These are phyloP conservation scores for Xestia xanthographa DNA, from an alignment of 2,888 invertebrate species.

Conservation along the genomic window DNA sequence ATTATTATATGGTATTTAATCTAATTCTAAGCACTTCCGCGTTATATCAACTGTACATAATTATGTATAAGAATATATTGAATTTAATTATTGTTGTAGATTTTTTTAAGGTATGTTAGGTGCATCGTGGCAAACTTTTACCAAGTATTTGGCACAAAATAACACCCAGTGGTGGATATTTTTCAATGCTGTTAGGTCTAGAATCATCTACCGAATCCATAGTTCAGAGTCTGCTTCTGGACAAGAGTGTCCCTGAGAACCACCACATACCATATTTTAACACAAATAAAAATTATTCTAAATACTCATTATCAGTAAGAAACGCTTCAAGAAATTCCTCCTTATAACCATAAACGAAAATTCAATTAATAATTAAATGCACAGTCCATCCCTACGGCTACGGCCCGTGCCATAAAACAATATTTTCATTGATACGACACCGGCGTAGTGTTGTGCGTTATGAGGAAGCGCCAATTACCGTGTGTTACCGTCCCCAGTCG, in stretches of 20 bases:
- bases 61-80: background rate
- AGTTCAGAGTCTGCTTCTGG: background rate
- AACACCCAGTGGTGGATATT: background rate
- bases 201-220: background rate
- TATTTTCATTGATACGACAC: slow-evolving; percentile 60
- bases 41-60: background rate
- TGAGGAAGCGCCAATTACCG: slow-evolving; percentile 65
- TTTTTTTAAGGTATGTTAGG: background rate
- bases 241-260: background rate
- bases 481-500: slow-evolving; percentile 31
- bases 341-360: background rate
- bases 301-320: background rate
- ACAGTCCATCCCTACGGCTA: slow-evolving; percentile 33
- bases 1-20: slow-evolving; percentile 11
- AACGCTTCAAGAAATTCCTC: background rate
- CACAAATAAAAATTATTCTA: background rate
- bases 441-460: slow-evolving; percentile 64
- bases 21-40: slow-evolving; percentile 10
- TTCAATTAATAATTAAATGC: background rate
- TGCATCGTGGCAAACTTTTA: background rate
- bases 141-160: background rate
- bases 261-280: too few relatives aligned
- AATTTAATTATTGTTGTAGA: too few relatives aligned
- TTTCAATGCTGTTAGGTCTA: background rate
- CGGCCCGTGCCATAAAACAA: slow-evolving; percentile 41